Percentiles rank a stretch among this genome's conserved stretches.
Evolutionary conservation across 2,113 vertebrate genomes (phyloP).

Genomic region (Mystacornis crossleyi): DNA sequence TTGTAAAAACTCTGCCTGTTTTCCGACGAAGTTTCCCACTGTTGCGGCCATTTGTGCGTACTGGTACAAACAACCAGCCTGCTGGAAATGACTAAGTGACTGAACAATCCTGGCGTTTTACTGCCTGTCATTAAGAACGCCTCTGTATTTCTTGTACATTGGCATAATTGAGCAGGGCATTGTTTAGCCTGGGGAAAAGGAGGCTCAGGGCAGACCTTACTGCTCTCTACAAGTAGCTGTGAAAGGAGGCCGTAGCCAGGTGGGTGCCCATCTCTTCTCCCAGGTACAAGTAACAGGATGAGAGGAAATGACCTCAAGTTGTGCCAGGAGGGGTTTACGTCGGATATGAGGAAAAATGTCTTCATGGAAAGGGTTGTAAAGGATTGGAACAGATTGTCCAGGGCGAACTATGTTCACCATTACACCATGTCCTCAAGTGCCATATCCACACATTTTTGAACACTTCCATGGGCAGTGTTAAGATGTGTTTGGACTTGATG

Average conservation of each 20-base stretch:
- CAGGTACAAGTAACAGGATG: not conserved
- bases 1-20: not conserved
- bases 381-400: not conserved
- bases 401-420: accelerated
- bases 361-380: not conserved
- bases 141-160: not conserved
- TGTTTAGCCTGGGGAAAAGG: not conserved
- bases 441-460: not conserved
- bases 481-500: not conserved
- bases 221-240: not conserved
- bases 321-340: not conserved
- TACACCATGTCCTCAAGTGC: not conserved
- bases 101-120: not conserved
- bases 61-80: not conserved
- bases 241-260: not conserved
- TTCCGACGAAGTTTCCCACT: not conserved
- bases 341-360: not conserved
- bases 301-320: not conserved
- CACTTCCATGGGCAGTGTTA: not conserved
- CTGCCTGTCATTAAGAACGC: not conserved
- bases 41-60: not conserved
- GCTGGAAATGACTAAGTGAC: not conserved
- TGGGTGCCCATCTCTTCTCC: not conserved
- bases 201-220: not conserved
- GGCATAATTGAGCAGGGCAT: not conserved